These are phyloP conservation scores for Drosophila bocki DNA, from an alignment of 1,140 invertebrate genomes.

Conservation along the genomic window DNA sequence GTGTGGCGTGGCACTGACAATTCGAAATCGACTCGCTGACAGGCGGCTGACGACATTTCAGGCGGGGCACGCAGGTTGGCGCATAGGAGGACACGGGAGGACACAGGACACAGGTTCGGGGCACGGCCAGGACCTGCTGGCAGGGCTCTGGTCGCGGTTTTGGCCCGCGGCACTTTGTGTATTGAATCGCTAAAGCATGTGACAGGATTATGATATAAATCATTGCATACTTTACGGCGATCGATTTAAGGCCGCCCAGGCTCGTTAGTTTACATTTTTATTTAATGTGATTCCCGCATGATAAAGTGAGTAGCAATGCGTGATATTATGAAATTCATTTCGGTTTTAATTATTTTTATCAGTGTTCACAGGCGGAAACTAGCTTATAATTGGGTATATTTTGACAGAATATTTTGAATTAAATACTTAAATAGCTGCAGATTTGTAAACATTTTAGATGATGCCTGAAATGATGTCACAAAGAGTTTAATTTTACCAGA, in stretches of 20 bases:
- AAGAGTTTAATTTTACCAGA: neutral
- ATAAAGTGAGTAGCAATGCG: neutral
- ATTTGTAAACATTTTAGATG: neutral
- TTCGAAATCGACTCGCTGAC: conserved; percentile 59
- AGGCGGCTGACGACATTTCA: conserved; percentile 43
- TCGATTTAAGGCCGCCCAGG: conserved; percentile 42
- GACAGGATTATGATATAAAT: conserved; percentile 82
- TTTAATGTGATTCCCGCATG: conserved; percentile 6
- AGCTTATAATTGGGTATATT: neutral
- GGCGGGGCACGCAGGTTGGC: neutral
- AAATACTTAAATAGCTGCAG: neutral
- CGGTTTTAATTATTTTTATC: conserved; percentile 2
- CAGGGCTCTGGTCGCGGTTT: conserved; percentile 26
- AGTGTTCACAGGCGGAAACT: neutral
- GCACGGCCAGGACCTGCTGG: conserved; percentile 8
- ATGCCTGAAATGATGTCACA: neutral
- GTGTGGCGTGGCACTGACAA: conserved; percentile 68
- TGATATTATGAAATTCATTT: neutral
- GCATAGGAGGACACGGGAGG: neutral
- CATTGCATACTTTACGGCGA: conserved; percentile 63
- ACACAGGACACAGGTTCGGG: neutral
- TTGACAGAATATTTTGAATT: neutral
- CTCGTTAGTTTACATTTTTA: conserved; percentile 22
- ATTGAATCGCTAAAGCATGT: conserved; percentile 74
- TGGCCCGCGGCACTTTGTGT: conserved; percentile 59